Percentiles rank a stretch among this genome's conserved stretches.
Conservation (phyloP, 1,140 invertebrate species). For the Ceratina calcarata region DNA sequence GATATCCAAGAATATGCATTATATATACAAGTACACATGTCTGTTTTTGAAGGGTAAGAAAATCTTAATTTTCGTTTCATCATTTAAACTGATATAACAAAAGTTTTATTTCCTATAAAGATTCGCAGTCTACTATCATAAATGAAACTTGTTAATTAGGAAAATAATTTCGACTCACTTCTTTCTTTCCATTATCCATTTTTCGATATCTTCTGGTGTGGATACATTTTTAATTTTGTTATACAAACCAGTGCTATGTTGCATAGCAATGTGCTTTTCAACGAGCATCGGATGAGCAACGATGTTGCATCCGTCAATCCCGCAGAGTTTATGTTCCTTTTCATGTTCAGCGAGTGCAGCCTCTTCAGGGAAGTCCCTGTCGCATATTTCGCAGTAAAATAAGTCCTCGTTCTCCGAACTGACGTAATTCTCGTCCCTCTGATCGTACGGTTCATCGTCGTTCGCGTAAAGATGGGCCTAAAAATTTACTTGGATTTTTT, state of each 20-base stretch:
- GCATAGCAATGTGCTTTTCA: conserved; percentile 89
- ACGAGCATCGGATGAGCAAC: conserved; percentile 89
- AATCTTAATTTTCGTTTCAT: too few relatives aligned
- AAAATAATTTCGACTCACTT: conserved; percentile 74
- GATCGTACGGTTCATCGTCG: conserved; percentile 62
- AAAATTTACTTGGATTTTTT: conserved; percentile 63
- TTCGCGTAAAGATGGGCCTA: conserved; percentile 69
- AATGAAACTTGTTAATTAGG: too few relatives aligned
- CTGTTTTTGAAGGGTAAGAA: too few relatives aligned
- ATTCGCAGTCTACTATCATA: too few relatives aligned
- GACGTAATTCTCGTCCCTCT: conserved; percentile 59
- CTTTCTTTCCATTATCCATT: conserved; percentile 90
- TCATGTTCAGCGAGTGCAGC: conserved; percentile 84
- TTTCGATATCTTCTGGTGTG: conserved; percentile 89
- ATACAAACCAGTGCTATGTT: conserved; percentile 90
- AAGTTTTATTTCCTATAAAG: too few relatives aligned
- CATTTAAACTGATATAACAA: too few relatives aligned
- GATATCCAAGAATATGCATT: too few relatives aligned
- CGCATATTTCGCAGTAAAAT: conserved; percentile 88
- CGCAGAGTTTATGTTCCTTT: conserved; percentile 86
- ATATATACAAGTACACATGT: too few relatives aligned
- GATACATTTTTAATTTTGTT: conserved; percentile 87
- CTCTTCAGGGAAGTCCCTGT: conserved; percentile 84
- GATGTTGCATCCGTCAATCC: conserved; percentile 90
- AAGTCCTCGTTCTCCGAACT: conserved; percentile 58